phyloP scores from a whole-genome alignment of 2,888 invertebrate genomes.

The Hedya salicella region DNA sequence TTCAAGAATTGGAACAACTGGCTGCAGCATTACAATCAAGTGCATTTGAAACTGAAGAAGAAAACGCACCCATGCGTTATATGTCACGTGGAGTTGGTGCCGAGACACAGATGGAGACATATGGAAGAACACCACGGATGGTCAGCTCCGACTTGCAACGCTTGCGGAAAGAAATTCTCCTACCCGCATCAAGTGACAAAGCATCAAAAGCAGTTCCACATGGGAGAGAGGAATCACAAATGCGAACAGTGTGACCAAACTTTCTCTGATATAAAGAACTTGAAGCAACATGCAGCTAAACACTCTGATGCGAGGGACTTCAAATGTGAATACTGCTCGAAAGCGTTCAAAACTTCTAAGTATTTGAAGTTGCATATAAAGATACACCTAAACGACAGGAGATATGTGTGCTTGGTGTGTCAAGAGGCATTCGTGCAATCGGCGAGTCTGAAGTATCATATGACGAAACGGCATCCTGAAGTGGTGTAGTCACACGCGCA shows the following conservation, averaged over 20 bases:
- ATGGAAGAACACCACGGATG: slow-evolving; percentile 35
- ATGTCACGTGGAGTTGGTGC: slow-evolving; percentile 10
- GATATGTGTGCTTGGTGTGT: slow-evolving; percentile 41
- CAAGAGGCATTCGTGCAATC: slow-evolving; percentile 48
- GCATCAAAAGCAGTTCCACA: slow-evolving; percentile 33
- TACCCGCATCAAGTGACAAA: slow-evolving; percentile 28
- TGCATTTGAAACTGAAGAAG: slow-evolving; percentile 37
- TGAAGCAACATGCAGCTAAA: slow-evolving; percentile 22
- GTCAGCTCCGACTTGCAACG: slow-evolving; percentile 36
- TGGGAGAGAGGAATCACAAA: slow-evolving; percentile 30
- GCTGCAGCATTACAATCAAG: slow-evolving; percentile 37
- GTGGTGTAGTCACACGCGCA: not conserved
- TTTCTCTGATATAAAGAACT: not conserved
- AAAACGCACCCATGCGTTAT: slow-evolving; percentile 36
- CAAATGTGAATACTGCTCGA: slow-evolving; percentile 30
- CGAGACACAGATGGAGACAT: slow-evolving; percentile 28
- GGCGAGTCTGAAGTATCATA: slow-evolving; percentile 46
- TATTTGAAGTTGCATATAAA: slow-evolving; percentile 30
- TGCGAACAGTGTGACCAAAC: slow-evolving; percentile 22
- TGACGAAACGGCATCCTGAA: slow-evolving; percentile 45
- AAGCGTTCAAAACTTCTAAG: slow-evolving; percentile 32
- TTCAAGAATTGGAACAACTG: slow-evolving; percentile 26
- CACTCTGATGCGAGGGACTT: slow-evolving; percentile 27
- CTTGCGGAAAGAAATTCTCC: slow-evolving; percentile 41
- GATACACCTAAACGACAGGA: slow-evolving; percentile 41